phyloP scores from a whole-genome alignment of 2,113 vertebrate genomes.

The Pseudorasbora parva region DNA sequence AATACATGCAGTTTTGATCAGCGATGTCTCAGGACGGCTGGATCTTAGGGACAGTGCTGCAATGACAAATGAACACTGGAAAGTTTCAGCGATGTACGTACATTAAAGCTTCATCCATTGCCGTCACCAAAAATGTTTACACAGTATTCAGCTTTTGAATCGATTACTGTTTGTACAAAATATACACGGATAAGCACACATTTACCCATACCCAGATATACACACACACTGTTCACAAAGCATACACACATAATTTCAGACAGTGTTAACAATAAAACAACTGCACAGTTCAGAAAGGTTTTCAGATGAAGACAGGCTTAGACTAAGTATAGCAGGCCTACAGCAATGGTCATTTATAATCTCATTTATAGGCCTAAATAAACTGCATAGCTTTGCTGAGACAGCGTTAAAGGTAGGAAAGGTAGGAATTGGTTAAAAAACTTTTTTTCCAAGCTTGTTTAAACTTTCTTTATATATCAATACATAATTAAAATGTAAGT shows the following conservation, averaged over 20 bases:
- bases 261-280: conserved; percentile 26
- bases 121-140: conserved; percentile 13
- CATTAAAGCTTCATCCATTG: conserved; percentile 18
- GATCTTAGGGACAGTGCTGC: conserved; percentile 23
- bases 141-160: conserved; percentile 15
- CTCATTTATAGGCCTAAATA: conserved; percentile 34
- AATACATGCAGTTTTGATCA: conserved; percentile 59
- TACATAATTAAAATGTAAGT: no score
- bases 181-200: conserved; percentile 39
- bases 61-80: conserved; percentile 14
- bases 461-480: no score
- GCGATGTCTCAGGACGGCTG: conserved; percentile 3
- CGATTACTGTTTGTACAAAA: conserved; percentile 39
- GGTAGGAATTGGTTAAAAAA: no score
- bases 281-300: conserved; percentile 13
- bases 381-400: conserved; percentile 53
- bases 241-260: conserved; percentile 34
- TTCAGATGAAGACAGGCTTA: neutral
- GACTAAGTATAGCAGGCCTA: neutral
- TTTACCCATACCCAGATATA: conserved; percentile 35
- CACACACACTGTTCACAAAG: conserved; percentile 28
- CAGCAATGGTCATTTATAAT: neutral
- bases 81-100: neutral
- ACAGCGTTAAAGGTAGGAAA: conserved; percentile 58
- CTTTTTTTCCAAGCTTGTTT: no score